phyloP scores from a whole-genome alignment of 2,113 vertebrate species.

The human (Homo sapiens) region DNA sequence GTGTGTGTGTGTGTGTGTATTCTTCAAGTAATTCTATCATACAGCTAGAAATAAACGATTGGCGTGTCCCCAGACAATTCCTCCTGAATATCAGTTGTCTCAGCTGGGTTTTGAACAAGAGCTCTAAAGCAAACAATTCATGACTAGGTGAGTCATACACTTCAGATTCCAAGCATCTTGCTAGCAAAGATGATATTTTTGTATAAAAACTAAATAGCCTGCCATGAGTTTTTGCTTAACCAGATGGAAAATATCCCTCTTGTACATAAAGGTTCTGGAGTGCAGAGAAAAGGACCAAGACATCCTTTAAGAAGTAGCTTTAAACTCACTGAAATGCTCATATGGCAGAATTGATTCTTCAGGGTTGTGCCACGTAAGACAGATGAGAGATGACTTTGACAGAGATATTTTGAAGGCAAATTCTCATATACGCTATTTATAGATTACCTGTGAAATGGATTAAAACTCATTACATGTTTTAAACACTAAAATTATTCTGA shows the following conservation, averaged over 20 bases:
- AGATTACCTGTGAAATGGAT: constrained; percentile 41
- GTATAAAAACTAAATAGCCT: constrained; percentile 60
- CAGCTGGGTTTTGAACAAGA: constrained; percentile 50
- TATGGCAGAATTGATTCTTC: neutral
- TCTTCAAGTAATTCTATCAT: neutral
- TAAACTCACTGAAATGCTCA: neutral
- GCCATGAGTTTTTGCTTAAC: constrained; percentile 26
- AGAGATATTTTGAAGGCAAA: constrained; percentile 41
- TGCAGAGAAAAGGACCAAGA: neutral
- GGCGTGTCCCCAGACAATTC: constrained; percentile 4
- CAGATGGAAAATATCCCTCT: constrained; percentile 53
- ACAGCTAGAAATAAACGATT: constrained; percentile 38
- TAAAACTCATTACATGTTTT: constrained; percentile 28
- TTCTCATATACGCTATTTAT: neutral
- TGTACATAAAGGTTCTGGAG: neutral
- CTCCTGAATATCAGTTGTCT: constrained; percentile 40
- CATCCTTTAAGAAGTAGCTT: constrained; percentile 35
- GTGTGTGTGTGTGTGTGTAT: neutral
- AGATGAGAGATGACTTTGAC: neutral
- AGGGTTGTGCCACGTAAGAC: neutral
- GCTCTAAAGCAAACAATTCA: constrained; percentile 61
- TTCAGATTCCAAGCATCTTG: constrained; percentile 64
- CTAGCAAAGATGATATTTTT: constrained; percentile 70
- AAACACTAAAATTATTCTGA: neutral
- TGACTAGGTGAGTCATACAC: constrained; percentile 64